Evolutionary conservation across 2,888 invertebrate genomes (phyloP), one percentile per base, ranked within the genome.

Genomic region (Chorisops tibialis): DNA sequence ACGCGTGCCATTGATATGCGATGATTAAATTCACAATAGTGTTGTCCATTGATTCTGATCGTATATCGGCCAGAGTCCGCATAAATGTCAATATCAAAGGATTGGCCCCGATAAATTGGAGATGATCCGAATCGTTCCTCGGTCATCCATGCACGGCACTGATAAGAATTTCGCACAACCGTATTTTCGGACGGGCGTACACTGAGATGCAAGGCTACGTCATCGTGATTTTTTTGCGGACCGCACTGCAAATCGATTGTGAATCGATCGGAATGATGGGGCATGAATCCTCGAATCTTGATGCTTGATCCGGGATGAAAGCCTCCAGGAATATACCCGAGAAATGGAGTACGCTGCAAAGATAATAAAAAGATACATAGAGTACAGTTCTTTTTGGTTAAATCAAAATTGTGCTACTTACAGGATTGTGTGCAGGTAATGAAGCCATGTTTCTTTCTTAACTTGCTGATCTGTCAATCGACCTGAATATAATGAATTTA

Each of bases 31-130:
- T 90, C 89, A 60, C 87, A 81, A 77, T 87, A 90, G 71, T 93
- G 92, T 48, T 82, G 80, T 2, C 91, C 91, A 75, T 93, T 93
- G 12, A 93, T 78, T 0, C 90, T 91, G 65, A 93, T 82, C 87
- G 89, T 76, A 39, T 47, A 63, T 12, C 52, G 37, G 14, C 22
- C 19, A 14, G 16, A 50, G 30, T 89, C 89, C 66, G 85, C 85
- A 12, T 90, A 75, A 24, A 92, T 74, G 19, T 90, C 76, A 0
- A 89, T 83, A 72, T 90, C 89, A 72, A 90, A 91, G 11, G 81
- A 77, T 71, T 87, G 83, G 0, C 87, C 88, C n/a, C 81, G 78
- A 1, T 73, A 76, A 49, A 91, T 80, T 1, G 87, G 86, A 78
- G 88, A 86, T 1, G 81, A 80, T 0, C 82, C 82, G 2, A 64